These are phyloP conservation scores for Berghia stephanieae DNA, from an alignment of 1,140 invertebrate genomes.

Conservation along the genomic window DNA sequence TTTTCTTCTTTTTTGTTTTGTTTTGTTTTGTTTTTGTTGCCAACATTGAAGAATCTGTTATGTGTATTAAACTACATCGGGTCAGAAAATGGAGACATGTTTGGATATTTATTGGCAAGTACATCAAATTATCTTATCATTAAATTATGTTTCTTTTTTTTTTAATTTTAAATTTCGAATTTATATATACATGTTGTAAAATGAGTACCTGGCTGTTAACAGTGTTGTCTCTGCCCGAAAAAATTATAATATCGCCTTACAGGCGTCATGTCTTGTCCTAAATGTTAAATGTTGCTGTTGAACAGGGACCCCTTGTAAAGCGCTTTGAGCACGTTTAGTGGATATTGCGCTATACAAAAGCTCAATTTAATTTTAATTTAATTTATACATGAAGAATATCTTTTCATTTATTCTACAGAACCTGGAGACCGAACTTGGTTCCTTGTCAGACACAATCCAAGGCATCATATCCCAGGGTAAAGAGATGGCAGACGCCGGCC, in stretches of 20 bases:
- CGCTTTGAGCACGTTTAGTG: too few species aligned
- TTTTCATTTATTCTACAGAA: conserved; percentile 69
- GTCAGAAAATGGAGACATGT: too few species aligned
- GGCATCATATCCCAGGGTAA: conserved; percentile 92
- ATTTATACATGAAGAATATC: neutral
- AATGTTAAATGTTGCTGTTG: too few species aligned
- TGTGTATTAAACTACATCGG: too few species aligned
- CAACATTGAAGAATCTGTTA: neutral
- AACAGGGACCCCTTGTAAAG: too few species aligned
- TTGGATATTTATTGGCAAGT: too few species aligned
- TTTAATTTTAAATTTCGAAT: neutral
- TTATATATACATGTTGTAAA: neutral
- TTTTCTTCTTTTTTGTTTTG: neutral
- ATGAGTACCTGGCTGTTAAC: neutral
- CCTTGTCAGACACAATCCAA: conserved; percentile 90
- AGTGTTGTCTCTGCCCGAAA: too few species aligned
- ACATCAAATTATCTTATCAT: too few species aligned
- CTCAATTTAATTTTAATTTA: neutral
- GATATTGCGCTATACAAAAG: too few species aligned
- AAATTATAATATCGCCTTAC: too few species aligned
- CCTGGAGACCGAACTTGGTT: conserved; percentile 92
- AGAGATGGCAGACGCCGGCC: conserved; percentile 90
- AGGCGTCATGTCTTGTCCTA: too few species aligned
- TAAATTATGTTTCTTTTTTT: neutral
- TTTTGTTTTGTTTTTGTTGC: neutral